Conservation (phyloP, 1,140 invertebrate species). For the Chelonus insularis region DNA sequence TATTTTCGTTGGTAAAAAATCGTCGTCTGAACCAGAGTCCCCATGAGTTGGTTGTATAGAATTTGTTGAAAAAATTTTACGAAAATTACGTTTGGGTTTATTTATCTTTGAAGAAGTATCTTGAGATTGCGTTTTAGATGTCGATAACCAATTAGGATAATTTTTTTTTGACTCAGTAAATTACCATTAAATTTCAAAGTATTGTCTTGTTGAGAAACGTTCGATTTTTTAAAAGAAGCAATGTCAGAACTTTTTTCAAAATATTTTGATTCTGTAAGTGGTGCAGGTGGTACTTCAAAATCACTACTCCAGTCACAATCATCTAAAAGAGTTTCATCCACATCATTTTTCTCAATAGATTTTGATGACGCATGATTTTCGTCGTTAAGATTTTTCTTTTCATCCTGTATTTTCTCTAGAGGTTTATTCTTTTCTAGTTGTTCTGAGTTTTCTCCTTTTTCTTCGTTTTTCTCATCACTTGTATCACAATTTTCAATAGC, state of each 20-base stretch:
- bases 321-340: not conserved
- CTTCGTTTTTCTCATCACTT: conserved; percentile 4
- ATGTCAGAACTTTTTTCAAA: conserved; percentile 26
- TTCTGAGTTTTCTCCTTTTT: conserved; percentile 5
- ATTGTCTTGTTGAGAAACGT: not conserved
- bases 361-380: not conserved
- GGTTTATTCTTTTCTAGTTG: too few relatives aligned
- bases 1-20: conserved; percentile 1
- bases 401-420: too few relatives aligned
- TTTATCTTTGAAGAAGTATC: not conserved
- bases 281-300: conserved; percentile 7
- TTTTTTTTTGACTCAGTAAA: not conserved
- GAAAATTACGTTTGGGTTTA: not conserved
- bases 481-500: conserved; percentile 18
- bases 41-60: too few relatives aligned
- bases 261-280: conserved; percentile 13
- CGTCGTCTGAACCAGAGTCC: conserved; percentile 8
- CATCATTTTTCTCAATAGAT: not conserved
- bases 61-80: too few relatives aligned
- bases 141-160: not conserved
- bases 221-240: not conserved
- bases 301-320: conserved; percentile 29
- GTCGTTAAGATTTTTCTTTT: not conserved
- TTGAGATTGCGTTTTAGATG: too few relatives aligned
- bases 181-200: not conserved